Evolutionary conservation across 2,113 vertebrate genomes (phyloP).

Genomic region (Dicrurus megarhynchus): DNA sequence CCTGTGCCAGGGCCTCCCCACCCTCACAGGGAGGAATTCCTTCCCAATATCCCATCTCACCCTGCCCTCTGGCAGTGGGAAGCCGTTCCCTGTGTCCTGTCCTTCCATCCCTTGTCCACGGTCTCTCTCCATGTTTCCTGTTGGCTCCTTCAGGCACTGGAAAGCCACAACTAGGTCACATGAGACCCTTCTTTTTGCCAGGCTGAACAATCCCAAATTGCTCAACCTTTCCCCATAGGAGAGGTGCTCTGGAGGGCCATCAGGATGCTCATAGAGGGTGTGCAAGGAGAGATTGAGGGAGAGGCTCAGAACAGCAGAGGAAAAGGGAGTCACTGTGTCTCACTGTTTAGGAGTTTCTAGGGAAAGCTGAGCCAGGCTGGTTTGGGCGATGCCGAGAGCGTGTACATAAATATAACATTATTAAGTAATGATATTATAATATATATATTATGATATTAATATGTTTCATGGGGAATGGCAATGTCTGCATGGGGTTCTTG

Average conservation of each 20-base stretch:
- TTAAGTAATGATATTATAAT: no score
- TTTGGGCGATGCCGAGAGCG: not conserved
- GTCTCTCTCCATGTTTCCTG: not conserved
- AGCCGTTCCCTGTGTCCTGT: not conserved
- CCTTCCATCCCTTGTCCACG: not conserved
- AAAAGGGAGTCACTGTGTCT: not conserved
- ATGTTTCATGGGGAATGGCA: not conserved
- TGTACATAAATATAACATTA: not conserved
- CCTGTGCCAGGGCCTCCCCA: fast-evolving
- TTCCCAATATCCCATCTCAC: fast-evolving
- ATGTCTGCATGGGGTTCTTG: not conserved
- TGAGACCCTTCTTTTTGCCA: not conserved
- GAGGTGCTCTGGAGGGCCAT: not conserved
- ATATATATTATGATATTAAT: not conserved
- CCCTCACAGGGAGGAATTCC: fast-evolving
- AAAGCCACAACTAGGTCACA: not conserved
- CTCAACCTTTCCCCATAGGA: not conserved
- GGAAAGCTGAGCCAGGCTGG: not conserved
- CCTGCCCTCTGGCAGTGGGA: not conserved
- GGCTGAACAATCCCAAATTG: not conserved
- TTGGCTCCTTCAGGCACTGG: not conserved
- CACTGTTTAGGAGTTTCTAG: not conserved
- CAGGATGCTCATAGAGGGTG: not conserved
- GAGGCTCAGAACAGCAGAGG: not conserved
- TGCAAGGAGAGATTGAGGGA: not conserved